phyloP scores from a whole-genome alignment of 2,113 vertebrate species.

The Lagopus muta region DNA sequence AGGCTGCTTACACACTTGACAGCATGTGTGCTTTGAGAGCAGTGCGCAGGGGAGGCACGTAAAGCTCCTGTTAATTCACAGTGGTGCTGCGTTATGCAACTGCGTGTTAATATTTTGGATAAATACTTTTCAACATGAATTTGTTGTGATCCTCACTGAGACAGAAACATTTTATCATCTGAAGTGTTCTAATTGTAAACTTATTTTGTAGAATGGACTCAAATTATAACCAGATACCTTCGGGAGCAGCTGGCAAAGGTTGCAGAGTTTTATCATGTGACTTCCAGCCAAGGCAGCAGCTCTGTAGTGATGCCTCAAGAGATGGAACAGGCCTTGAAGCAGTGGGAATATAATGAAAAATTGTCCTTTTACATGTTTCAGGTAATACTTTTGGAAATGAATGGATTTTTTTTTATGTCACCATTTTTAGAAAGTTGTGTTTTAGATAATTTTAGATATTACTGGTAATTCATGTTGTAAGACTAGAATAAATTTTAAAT shows the following conservation, averaged over 20 bases:
- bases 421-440: neutral
- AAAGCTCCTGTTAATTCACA: neutral
- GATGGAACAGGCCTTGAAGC: slow-evolving; percentile 80
- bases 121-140: neutral
- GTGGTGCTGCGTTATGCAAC: neutral
- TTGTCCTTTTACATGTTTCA: slow-evolving; percentile 84
- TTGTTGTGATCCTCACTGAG: neutral
- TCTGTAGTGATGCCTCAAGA: slow-evolving; percentile 70
- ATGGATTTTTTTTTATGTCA: neutral
- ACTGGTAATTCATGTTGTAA: neutral
- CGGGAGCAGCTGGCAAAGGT: slow-evolving; percentile 82
- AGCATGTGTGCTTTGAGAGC: neutral
- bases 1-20: neutral
- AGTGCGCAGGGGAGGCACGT: rapidly evolving
- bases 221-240: slow-evolving; percentile 81
- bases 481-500: neutral
- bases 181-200: neutral
- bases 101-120: neutral
- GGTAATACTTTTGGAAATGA: slow-evolving; percentile 44
- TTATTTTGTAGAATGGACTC: slow-evolving; percentile 79
- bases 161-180: neutral
- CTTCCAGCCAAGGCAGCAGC: slow-evolving; percentile 47
- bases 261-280: slow-evolving; percentile 78
- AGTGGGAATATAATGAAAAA: slow-evolving; percentile 84
- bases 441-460: neutral